Evolutionary conservation across 2,888 invertebrate genomes (phyloP).

Genomic region (Oscheius sp.): DNA sequence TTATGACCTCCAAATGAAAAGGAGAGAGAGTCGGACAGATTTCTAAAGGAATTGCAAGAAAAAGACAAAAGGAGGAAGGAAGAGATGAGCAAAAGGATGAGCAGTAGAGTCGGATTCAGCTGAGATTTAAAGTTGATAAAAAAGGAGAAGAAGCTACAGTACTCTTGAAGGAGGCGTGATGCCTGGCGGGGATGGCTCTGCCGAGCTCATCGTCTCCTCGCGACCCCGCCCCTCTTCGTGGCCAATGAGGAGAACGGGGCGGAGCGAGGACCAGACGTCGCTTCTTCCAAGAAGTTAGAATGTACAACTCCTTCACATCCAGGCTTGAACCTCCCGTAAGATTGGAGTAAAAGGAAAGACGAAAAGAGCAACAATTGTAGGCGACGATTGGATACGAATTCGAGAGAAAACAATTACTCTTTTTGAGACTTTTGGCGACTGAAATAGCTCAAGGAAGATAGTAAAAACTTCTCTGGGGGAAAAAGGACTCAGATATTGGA

Average conservation of each 20-base stretch:
- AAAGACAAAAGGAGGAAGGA: not conserved
- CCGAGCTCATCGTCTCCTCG: conserved; percentile 27
- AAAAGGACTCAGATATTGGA: not conserved
- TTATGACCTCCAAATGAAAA: not conserved
- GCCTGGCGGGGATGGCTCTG: conserved; percentile 24
- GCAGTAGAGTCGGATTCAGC: not conserved
- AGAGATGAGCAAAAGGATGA: not conserved
- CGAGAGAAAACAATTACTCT: not conserved
- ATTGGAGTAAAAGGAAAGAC: too few species aligned
- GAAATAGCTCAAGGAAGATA: too few species aligned
- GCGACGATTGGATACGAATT: not conserved
- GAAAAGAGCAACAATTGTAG: not conserved
- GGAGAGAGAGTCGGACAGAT: conserved; percentile 19
- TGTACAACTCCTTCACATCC: too few species aligned
- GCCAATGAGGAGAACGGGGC: conserved; percentile 20
- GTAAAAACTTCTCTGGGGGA: not conserved
- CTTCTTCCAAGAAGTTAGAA: conserved; percentile 18
- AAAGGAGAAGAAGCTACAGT: conserved; percentile 1
- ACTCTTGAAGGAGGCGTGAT: conserved; percentile 19
- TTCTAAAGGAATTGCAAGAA: not conserved
- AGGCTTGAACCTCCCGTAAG: too few species aligned
- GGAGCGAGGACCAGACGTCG: conserved; percentile 14
- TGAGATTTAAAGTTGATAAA: not conserved
- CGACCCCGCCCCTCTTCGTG: conserved; percentile 6
- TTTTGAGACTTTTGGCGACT: too few species aligned